A percentile compares a stretch with the other conserved stretches of the same genome.
Conservation (phyloP, 2,113 vertebrate genomes). For the Empidonax alnorum region DNA sequence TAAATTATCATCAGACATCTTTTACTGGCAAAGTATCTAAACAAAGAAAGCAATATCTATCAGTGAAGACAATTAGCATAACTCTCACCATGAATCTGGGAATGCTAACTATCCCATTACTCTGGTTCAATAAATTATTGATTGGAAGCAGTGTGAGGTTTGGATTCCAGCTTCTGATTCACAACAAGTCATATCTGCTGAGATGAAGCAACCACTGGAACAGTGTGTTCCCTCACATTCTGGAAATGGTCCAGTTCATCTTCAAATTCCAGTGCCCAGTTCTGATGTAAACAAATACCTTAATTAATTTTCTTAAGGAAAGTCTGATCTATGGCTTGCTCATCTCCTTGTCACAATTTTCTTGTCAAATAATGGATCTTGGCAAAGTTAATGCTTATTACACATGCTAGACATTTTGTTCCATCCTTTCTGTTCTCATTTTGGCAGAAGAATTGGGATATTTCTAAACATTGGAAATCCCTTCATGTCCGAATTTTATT, state of each 20-base stretch:
- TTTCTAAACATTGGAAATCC: slow-evolving; percentile 34
- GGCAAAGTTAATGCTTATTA: background rate
- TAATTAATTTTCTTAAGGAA: background rate
- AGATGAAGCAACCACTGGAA: background rate
- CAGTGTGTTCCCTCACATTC: background rate
- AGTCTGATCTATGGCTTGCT: background rate
- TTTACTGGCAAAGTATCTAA: background rate
- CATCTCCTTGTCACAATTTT: slow-evolving; percentile 1
- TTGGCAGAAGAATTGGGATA: background rate
- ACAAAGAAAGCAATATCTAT: background rate
- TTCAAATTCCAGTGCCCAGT: background rate
- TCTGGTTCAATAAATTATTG: background rate
- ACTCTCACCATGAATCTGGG: background rate
- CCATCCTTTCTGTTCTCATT: background rate
- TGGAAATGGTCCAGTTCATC: background rate
- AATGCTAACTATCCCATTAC: background rate
- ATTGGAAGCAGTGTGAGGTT: background rate
- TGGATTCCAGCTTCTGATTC: background rate
- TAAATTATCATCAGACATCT: background rate
- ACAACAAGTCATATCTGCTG: background rate
- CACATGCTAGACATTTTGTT: background rate
- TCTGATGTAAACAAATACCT: background rate
- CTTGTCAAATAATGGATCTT: background rate
- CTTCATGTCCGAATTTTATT: background rate
- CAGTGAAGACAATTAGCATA: background rate